A percentile compares a stretch with the other conserved stretches of the same genome.
phyloP scores from a whole-genome alignment of 2,888 invertebrate species.

The Caenorhabditis japonica region DNA sequence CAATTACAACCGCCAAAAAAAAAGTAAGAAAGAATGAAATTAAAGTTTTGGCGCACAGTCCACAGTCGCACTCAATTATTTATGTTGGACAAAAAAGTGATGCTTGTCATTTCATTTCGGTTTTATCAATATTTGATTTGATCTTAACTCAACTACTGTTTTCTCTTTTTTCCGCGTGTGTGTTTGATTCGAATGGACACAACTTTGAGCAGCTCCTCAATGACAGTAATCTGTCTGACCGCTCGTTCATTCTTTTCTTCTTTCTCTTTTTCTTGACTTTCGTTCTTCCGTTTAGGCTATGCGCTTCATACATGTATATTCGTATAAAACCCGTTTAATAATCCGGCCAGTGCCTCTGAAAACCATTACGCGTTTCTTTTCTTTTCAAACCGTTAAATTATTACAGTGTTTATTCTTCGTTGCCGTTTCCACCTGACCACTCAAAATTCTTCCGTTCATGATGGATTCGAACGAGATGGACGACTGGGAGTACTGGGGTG shows the following conservation, averaged over 20 bases:
- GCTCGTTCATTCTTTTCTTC: too few species aligned
- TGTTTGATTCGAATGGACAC: conserved; percentile 15
- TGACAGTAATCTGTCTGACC: conserved; percentile 23
- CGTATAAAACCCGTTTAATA: conserved; percentile 47
- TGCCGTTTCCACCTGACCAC: neutral
- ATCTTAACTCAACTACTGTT: conserved; percentile 31
- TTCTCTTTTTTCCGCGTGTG: conserved; percentile 12
- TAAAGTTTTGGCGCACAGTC: conserved; percentile 9
- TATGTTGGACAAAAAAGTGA: conserved; percentile 33
- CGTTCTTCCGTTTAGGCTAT: conserved; percentile 9
- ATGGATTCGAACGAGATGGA: conserved; percentile 22
- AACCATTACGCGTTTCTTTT: conserved; percentile 18
- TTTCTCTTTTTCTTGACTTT: too few species aligned
- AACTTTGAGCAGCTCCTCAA: neutral
- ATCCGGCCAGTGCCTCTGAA: conserved; percentile 34
- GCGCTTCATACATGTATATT: conserved; percentile 1
- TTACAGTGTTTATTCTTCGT: conserved; percentile 1
- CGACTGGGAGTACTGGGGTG: conserved; percentile 52
- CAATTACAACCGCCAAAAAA: too few species aligned
- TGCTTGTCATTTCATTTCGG: too few species aligned
- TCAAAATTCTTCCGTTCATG: conserved; percentile 1
- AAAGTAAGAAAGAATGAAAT: conserved; percentile 14
- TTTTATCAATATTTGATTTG: conserved; percentile 51
- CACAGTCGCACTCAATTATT: conserved; percentile 30
- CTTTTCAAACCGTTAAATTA: conserved; percentile 11